Evolutionary conservation across 2,888 invertebrate species (phyloP).

Genomic region (Molorchus minor): DNA sequence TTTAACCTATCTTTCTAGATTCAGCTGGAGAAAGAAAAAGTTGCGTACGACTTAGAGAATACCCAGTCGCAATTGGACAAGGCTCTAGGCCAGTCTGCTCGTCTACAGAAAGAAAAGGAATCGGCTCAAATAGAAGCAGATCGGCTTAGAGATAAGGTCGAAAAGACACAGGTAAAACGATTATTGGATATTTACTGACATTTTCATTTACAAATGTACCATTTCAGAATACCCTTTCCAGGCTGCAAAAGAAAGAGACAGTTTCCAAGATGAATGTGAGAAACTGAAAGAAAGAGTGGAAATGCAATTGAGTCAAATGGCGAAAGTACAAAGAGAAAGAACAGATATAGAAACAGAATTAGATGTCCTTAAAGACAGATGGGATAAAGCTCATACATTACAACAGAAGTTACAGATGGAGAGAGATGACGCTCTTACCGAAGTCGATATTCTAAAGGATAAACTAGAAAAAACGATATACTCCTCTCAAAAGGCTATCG

Average conservation of each 20-base stretch:
- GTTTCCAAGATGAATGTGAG: constrained; percentile 81
- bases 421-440: constrained; percentile 84
- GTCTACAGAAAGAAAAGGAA: constrained; percentile 91
- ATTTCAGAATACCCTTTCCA: constrained; percentile 72
- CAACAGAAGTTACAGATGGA: constrained; percentile 89
- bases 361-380: constrained; percentile 82
- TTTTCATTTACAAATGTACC: neutral
- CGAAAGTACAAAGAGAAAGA: constrained; percentile 84
- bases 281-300: constrained; percentile 85
- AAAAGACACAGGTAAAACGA: constrained; percentile 81
- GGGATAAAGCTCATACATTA: constrained; percentile 86
- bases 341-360: constrained; percentile 87
- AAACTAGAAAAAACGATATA: constrained; percentile 89
- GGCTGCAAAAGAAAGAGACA: constrained; percentile 88
- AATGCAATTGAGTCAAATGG: constrained; percentile 81
- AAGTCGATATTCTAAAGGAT: constrained; percentile 87
- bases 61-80: constrained; percentile 92
- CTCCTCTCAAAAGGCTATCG: constrained; percentile 82
- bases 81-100: constrained; percentile 84
- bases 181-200: neutral
- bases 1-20: constrained; percentile 64
- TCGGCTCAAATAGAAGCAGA: constrained; percentile 85
- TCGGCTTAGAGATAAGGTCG: constrained; percentile 86
- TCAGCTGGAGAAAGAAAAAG: constrained; percentile 91
- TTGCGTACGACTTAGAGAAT: constrained; percentile 89